A percentile compares a stretch with the other conserved stretches of the same genome.
Evolutionary conservation across 2,113 vertebrate genomes (phyloP).

Genomic region (Narcine bancroftii): DNA sequence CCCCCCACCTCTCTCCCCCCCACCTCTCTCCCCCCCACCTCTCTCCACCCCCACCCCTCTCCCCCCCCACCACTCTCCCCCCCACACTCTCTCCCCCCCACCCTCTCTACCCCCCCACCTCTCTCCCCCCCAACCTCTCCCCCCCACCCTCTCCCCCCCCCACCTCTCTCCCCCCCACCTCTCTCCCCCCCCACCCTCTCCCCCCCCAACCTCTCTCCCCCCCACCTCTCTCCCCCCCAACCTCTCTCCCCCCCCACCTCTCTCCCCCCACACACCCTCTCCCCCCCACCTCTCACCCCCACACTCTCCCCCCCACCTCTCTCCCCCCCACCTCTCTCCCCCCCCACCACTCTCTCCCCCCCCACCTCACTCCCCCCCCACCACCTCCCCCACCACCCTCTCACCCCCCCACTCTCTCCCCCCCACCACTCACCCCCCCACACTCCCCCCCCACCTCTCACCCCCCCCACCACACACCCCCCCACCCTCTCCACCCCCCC

Average conservation of each 20-base stretch:
- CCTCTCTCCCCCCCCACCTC: constrained; percentile 40
- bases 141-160: constrained; percentile 40
- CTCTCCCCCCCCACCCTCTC: constrained; percentile 37
- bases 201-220: constrained; percentile 20
- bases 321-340: too few species aligned
- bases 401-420: too few species aligned
- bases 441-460: constrained; percentile 23
- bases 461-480: constrained; percentile 13
- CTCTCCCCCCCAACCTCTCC: background rate
- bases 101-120: too few species aligned
- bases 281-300: background rate
- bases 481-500: background rate
- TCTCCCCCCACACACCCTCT: constrained; percentile 40
- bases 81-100: background rate
- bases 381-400: too few species aligned
- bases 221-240: background rate
- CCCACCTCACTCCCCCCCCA: too few species aligned
- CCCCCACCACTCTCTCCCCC: too few species aligned
- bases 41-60: background rate
- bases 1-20: background rate
- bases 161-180: constrained; percentile 38
- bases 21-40: background rate
- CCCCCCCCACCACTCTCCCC: background rate
- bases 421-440: too few species aligned
- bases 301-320: too few species aligned